A percentile compares a stretch with the other conserved stretches of the same genome.
These are phyloP conservation scores for Drosophila sp. DNA, from an alignment of 1,140 invertebrate genomes.

Conservation along the genomic window DNA sequence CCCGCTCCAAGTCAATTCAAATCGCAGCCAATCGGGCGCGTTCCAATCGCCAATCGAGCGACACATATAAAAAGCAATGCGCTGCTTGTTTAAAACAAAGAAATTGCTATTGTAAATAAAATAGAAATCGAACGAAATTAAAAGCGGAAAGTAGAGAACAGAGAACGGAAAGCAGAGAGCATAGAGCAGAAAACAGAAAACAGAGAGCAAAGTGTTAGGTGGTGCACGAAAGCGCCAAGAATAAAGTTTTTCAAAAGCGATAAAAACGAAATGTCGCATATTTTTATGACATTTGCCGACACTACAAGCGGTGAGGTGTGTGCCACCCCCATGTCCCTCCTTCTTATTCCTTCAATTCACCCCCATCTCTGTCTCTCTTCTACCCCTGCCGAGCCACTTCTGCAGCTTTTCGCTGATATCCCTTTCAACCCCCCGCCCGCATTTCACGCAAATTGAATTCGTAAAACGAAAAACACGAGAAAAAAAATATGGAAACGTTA, in stretches of 20 bases:
- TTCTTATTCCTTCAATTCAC: background rate
- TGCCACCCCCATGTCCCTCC: background rate
- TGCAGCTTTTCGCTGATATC: conserved; percentile 8
- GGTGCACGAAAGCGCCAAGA: conserved; percentile 54
- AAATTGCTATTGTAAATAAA: conserved; percentile 81
- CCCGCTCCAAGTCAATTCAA: conserved; percentile 34
- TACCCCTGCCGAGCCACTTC: background rate
- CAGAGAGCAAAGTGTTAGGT: conserved; percentile 30
- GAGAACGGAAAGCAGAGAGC: conserved; percentile 31
- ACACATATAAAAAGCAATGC: conserved; percentile 80
- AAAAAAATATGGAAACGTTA: conserved; percentile 32
- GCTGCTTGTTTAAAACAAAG: conserved; percentile 81
- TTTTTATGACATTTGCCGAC: conserved; percentile 82
- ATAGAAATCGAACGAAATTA: conserved; percentile 56
- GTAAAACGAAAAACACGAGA: conserved; percentile 35
- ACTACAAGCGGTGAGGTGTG: conserved; percentile 32
- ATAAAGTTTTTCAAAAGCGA: conserved; percentile 84
- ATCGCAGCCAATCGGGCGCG: conserved; percentile 78
- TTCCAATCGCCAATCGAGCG: conserved; percentile 75
- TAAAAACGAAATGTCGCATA: conserved; percentile 85
- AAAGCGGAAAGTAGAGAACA: conserved; percentile 29
- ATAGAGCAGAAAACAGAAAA: background rate
- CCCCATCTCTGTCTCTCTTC: background rate
- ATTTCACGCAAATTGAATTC: conserved; percentile 69
- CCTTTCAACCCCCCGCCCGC: background rate